phyloP scores from a whole-genome alignment of 2,888 invertebrate genomes.

The Lasiommata megera region DNA sequence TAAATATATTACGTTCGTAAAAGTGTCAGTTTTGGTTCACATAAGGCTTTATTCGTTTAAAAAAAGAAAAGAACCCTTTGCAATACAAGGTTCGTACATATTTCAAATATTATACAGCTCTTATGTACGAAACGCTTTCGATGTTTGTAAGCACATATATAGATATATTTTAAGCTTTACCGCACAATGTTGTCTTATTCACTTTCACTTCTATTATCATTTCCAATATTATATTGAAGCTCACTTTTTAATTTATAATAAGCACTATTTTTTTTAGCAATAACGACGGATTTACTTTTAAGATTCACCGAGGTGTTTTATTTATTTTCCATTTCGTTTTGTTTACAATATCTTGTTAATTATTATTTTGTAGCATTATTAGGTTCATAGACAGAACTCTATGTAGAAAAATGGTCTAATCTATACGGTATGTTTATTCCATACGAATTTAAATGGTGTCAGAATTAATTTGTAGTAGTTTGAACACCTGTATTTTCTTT shows the following conservation, averaged over 20 bases:
- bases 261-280: neutral
- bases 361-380: too few relatives aligned
- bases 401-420: neutral
- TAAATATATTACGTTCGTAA: slow-evolving; percentile 5
- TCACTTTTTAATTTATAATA: slow-evolving; percentile 19
- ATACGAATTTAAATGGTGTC: too few relatives aligned
- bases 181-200: slow-evolving; percentile 23
- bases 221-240: slow-evolving; percentile 9
- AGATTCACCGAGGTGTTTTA: neutral
- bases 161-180: slow-evolving; percentile 12
- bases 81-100: slow-evolving; percentile 64
- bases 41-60: slow-evolving; percentile 5
- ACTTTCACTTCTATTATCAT: slow-evolving; percentile 19
- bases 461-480: neutral
- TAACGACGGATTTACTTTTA: neutral
- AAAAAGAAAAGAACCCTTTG: slow-evolving; percentile 47
- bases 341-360: too few relatives aligned
- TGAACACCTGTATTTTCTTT: neutral
- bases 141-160: slow-evolving; percentile 24
- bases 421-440: neutral
- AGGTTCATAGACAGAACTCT: neutral
- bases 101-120: slow-evolving; percentile 52
- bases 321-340: neutral
- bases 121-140: slow-evolving; percentile 50
- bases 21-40: slow-evolving; percentile 9